Percentiles rank a stretch among this genome's conserved stretches.
Evolutionary conservation across 2,797 vertebrate genomes (phyloP).

Genomic region (Crocodylus rhombifer): DNA sequence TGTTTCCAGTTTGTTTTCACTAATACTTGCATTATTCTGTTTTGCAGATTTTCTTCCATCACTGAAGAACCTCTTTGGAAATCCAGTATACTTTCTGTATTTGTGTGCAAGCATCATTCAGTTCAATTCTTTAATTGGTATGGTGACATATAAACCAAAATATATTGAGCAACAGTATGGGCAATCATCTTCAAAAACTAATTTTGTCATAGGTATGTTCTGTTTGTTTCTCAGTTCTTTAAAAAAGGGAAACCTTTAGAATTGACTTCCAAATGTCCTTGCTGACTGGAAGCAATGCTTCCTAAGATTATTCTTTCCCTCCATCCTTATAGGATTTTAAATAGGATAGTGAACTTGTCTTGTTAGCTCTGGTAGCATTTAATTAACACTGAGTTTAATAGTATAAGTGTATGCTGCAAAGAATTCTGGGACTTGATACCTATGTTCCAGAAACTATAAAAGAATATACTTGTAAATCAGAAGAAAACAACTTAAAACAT

Average conservation of each 20-base stretch:
- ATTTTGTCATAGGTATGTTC: slow-evolving; percentile 93
- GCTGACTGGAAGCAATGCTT: neutral
- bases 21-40: slow-evolving; percentile 51
- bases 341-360: neutral
- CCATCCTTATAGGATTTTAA: neutral
- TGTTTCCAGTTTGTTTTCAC: neutral
- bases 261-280: neutral
- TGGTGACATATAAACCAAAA: slow-evolving; percentile 97
- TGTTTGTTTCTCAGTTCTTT: slow-evolving; percentile 4
- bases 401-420: neutral
- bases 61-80: slow-evolving; percentile 89
- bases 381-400: neutral
- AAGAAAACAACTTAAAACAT: neutral
- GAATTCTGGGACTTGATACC: neutral
- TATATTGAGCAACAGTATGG: slow-evolving; percentile 97
- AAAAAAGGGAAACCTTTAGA: neutral
- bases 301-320: neutral
- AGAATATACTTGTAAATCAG: neutral
- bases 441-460: neutral
- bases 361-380: neutral
- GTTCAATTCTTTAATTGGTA: slow-evolving; percentile 95
- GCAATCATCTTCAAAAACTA: slow-evolving; percentile 91
- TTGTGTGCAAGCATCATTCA: slow-evolving; percentile 92
- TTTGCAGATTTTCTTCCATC: slow-evolving; percentile 91
- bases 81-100: slow-evolving; percentile 90